Percentiles rank a stretch among this genome's conserved stretches.
phyloP scores from a whole-genome alignment of 2,888 invertebrate genomes.

The Apodemia hepburni region DNA sequence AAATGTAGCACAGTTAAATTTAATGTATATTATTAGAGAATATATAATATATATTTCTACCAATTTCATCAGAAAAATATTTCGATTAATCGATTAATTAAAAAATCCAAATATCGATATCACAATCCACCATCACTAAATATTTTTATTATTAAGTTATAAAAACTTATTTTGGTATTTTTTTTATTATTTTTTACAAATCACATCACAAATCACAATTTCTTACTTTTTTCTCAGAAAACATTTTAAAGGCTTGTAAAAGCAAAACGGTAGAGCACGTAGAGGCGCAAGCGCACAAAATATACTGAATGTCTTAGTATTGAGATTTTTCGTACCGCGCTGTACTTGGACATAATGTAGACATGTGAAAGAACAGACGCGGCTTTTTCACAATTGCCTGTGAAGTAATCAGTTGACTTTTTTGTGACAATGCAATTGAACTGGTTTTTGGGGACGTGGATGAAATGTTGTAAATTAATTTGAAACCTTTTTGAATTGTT shows the following conservation, averaged over 20 bases:
- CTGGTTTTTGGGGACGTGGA: slow-evolving; percentile 9
- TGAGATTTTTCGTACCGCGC: slow-evolving; percentile 55
- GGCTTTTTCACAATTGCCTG: slow-evolving; percentile 37
- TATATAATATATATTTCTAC: no score
- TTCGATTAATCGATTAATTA: not conserved
- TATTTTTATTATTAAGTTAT: not conserved
- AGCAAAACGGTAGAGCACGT: slow-evolving; percentile 54
- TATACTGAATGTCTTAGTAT: slow-evolving; percentile 70
- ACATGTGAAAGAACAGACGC: slow-evolving; percentile 55
- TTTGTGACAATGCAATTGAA: slow-evolving; percentile 16
- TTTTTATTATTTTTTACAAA: not conserved
- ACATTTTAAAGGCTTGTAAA: not conserved
- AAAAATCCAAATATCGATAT: not conserved
- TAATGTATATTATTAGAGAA: no score
- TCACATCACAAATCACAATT: slow-evolving; percentile 1
- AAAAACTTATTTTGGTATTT: not conserved
- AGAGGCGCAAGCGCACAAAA: slow-evolving; percentile 62
- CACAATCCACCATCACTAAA: slow-evolving; percentile 8
- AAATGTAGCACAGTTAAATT: no score
- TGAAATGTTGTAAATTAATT: slow-evolving; percentile 11
- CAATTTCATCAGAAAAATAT: not conserved
- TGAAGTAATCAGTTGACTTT: slow-evolving; percentile 13
- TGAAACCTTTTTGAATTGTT: not conserved
- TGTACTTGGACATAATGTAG: slow-evolving; percentile 47
- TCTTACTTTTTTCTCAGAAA: slow-evolving; percentile 1